Base-by-base conservation (phyloP, 1,140 invertebrate genomes). In the Amyelois transitella region DNA sequence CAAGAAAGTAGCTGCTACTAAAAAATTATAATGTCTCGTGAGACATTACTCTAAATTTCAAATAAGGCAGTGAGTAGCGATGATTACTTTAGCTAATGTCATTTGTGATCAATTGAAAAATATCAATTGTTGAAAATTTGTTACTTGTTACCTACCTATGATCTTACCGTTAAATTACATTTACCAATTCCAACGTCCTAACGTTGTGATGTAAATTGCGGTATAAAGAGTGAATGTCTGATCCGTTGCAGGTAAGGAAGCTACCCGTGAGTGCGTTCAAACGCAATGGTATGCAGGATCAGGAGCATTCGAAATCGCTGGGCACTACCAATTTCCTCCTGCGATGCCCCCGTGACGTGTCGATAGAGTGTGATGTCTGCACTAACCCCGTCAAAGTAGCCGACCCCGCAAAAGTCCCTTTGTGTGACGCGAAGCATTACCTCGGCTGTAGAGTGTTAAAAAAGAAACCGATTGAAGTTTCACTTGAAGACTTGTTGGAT, bases 251-350 rank as follows among this genome's bases (percentile, higher is more conserved):
- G 83, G 81, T 86, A 55, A 61, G 59, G 49, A 72, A 74, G 63
- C 57, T 86, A 53, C 83, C 83, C 50, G 73, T 81, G 22, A 65
- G 75, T 55, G 81, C 83, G 43, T 86, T 86, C 69, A 86, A 83
- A 64, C 77, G 83, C 43, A 85, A 86, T 53, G 81, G 81, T 49
- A 78, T 85, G 74, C 80, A 85, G 64, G 83, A 86, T 58, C 77
- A 82, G 58, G 80, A 85, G 51, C 75, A 83, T 67, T 81, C 81
- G 12, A 80, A 73, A 53, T 28, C 70, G n/a, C 64, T 78, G 50
- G 77, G 77, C 17, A 69, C 75, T 51, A 60, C 76, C 43, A 86
- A 86, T 68, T 86, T 79, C 61, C 72, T 86, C 38, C 49, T 55
- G 44, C 62, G 81, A 61, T 73, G 65, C 53, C 76, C 77, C 14